These are phyloP conservation scores for Mythimna loreyi DNA, from an alignment of 2,888 invertebrate genomes.

Conservation along the genomic window DNA sequence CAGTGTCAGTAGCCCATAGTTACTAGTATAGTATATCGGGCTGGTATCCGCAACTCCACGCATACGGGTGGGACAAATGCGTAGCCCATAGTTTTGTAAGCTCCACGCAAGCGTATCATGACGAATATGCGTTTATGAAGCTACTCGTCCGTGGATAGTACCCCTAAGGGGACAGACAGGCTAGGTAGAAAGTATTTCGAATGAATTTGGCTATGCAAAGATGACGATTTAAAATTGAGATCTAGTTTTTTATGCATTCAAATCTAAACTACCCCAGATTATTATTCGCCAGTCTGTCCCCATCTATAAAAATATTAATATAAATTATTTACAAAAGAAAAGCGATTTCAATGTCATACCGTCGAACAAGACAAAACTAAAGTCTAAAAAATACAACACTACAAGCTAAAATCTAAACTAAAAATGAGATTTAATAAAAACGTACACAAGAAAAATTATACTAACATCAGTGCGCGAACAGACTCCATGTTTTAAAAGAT, in stretches of 20 bases:
- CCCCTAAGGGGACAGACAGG: conserved; percentile 3
- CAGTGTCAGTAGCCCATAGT: too few species aligned
- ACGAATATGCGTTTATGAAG: too few species aligned
- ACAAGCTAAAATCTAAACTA: conserved; percentile 63
- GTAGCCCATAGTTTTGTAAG: too few species aligned
- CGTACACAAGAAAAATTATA: conserved; percentile 28
- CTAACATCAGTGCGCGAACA: conserved; percentile 47
- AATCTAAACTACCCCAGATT: not conserved
- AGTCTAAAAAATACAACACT: conserved; percentile 66
- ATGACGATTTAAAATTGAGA: conserved; percentile 11
- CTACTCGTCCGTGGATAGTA: too few species aligned
- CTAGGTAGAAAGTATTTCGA: not conserved
- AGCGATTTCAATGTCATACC: conserved; percentile 46
- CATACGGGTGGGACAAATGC: too few species aligned
- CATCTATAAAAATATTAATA: not conserved
- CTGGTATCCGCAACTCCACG: too few species aligned
- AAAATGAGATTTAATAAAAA: conserved; percentile 69
- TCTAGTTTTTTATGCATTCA: conserved; percentile 11
- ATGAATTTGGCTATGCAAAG: not conserved
- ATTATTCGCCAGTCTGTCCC: not conserved
- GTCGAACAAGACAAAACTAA: conserved; percentile 62
- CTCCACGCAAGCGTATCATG: too few species aligned
- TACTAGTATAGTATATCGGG: too few species aligned
- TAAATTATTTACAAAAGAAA: conserved; percentile 34
- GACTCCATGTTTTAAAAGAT: conserved; percentile 32